Base-by-base conservation (phyloP, 2,113 vertebrate species). In the Chionomys nivalis region DNA sequence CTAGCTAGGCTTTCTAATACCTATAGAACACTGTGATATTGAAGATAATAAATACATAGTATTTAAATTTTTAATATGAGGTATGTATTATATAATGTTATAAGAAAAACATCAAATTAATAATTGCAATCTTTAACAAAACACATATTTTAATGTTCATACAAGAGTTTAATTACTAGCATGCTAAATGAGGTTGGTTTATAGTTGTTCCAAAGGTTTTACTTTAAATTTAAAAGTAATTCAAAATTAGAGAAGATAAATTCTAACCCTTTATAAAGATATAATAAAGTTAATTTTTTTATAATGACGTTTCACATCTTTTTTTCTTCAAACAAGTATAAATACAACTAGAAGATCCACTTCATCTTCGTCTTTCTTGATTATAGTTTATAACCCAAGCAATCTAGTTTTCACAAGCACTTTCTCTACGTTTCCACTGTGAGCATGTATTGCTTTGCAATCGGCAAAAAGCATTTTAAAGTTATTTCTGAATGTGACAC, bases 191-290 rank as follows among this genome's bases (percentile, higher is more conserved):
- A 42, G 10, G 11, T 90, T 1, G 0, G 7, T 63, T 88, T 79
- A 79, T 36, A 24, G n/a, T 12, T 85, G 3, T 33, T 47, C 82
- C n/a, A 63, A 91, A 77, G 70, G 47, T 73, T 70, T 90, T 73
- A 87, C 16, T 82, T 91, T 89, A 97, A 52, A 33, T 61, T 44
- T 85, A n/a, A 87, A 73, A 91, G 77, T 44, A 85, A 89, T 61
- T 89, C 23, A 94, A 87, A 94, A 72, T 47, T n/a, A 85, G 36
- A 94, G 28, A 87, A 92, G 68, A 28, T 81, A 93, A 90, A 52
- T 0, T 14, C 19, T 42, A 44, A 66, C 10, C 5, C 31, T n/a
- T 12, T 82, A 73, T 47, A 39, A 16, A 78, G 5, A 13, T 65
- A 12, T 73, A 87, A 78, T 11, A 31, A 61, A 65, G 44, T 65